Percentiles rank a stretch among this genome's conserved stretches.
Conservation (phyloP, 2,113 vertebrate species). For the Brachypteracias leptosomus region DNA sequence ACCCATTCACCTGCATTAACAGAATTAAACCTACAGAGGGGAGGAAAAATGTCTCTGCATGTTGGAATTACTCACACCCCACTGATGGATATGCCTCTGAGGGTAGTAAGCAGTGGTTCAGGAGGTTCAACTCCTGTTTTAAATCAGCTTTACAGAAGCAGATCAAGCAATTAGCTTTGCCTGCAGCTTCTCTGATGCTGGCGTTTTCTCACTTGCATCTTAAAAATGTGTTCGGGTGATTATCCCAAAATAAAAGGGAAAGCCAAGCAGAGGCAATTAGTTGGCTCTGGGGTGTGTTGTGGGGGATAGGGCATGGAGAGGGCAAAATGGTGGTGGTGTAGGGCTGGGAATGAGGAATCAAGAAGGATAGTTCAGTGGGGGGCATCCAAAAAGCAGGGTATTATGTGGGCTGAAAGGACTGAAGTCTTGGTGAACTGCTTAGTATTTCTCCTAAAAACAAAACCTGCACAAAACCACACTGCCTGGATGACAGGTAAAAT, state of each 20-base stretch:
- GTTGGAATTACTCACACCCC: slow-evolving; percentile 16
- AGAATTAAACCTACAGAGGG: neutral
- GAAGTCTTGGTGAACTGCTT: neutral
- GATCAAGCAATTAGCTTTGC: slow-evolving; percentile 70
- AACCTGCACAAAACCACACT: rapidly evolving
- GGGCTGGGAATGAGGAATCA: neutral
- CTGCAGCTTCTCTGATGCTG: slow-evolving; percentile 55
- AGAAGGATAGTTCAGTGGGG: neutral
- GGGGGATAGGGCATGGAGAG: slow-evolving; percentile 34
- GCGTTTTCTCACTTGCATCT: slow-evolving; percentile 61
- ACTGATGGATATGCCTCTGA: slow-evolving; percentile 56
- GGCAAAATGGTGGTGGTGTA: neutral
- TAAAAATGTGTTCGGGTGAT: slow-evolving; percentile 65
- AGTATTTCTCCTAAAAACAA: neutral
- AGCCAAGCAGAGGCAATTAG: neutral
- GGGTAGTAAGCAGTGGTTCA: slow-evolving; percentile 64
- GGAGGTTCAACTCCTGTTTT: slow-evolving; percentile 63
- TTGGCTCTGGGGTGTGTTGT: slow-evolving; percentile 1
- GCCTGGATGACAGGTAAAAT: neutral
- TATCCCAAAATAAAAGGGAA: slow-evolving; percentile 31
- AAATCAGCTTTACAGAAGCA: slow-evolving; percentile 69
- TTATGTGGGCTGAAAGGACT: neutral
- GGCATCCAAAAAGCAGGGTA: neutral
- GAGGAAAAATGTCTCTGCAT: slow-evolving; percentile 1
- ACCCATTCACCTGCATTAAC: neutral